A percentile compares a stretch with the other conserved stretches of the same genome.
Evolutionary conservation across 2,113 vertebrate species (phyloP).

Genomic region (Brienomyrus brachyistius): DNA sequence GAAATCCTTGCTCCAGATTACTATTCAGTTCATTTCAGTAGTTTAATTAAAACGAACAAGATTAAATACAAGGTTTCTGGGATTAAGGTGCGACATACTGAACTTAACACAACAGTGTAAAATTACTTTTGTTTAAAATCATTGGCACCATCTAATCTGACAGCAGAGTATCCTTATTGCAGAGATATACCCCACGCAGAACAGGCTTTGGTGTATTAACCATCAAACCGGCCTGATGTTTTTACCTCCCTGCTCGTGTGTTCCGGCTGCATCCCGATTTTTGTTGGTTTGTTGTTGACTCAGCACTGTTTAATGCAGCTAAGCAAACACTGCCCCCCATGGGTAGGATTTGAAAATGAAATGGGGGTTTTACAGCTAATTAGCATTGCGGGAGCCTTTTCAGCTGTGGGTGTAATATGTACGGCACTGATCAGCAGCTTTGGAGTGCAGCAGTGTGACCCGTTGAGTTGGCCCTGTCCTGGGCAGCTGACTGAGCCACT

Average conservation of each 20-base stretch:
- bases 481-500: not conserved
- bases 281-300: constrained; percentile 11
- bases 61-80: not conserved
- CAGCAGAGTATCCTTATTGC: not conserved
- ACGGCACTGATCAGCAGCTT: not conserved
- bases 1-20: not conserved
- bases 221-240: not conserved
- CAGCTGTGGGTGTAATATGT: not conserved
- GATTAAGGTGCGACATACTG: not conserved
- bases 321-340: constrained; percentile 28
- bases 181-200: not conserved
- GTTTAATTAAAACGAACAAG: not conserved
- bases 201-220: not conserved
- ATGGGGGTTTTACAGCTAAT: not conserved
- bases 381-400: not conserved
- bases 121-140: not conserved
- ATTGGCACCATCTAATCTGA: not conserved
- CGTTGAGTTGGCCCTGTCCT: not conserved
- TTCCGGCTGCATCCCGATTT: not conserved
- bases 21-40: not conserved
- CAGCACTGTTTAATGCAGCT: not conserved
- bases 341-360: constrained; percentile 19
- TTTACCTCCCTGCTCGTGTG: not conserved
- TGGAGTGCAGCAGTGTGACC: not conserved
- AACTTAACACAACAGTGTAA: not conserved